A percentile compares a stretch with the other conserved stretches of the same genome.
phyloP scores from a whole-genome alignment of 2,797 vertebrate genomes.

The Ptychadena robeensis region DNA sequence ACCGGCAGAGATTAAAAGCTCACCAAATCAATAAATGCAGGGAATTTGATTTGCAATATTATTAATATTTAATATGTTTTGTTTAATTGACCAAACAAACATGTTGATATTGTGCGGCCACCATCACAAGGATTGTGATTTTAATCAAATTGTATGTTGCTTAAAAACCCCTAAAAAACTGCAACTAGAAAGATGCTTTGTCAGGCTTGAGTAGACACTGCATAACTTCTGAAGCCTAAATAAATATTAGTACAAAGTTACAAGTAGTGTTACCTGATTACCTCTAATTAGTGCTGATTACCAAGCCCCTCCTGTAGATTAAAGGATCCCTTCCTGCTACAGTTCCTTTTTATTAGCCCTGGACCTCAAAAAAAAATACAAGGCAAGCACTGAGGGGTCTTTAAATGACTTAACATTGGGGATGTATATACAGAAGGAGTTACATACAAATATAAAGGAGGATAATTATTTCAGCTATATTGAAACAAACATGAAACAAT shows the following conservation, averaged over 20 bases:
- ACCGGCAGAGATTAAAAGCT: background rate
- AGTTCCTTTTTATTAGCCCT: conserved; percentile 5
- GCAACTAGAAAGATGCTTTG: background rate
- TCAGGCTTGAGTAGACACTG: background rate
- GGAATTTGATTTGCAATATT: background rate
- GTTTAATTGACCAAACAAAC: background rate
- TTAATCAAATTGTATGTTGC: too few species aligned
- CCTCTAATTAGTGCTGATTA: conserved; percentile 34
- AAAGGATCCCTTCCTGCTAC: conserved; percentile 31
- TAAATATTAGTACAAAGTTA: background rate
- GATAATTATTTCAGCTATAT: background rate
- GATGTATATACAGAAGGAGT: background rate
- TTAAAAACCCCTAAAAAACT: too few species aligned
- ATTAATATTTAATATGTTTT: too few species aligned
- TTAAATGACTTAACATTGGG: too few species aligned
- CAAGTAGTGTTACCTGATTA: conserved; percentile 4
- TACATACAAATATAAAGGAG: background rate
- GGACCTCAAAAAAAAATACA: background rate
- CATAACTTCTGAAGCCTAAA: background rate
- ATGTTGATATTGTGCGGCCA: too few species aligned
- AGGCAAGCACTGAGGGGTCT: background rate
- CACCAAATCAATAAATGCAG: background rate
- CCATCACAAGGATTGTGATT: too few species aligned
- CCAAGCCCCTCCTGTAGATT: background rate
- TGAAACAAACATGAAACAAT: background rate